Percentiles rank a stretch among this genome's conserved stretches.
Evolutionary conservation across 1,140 invertebrate species (phyloP).

Genomic region (Musca domestica): DNA sequence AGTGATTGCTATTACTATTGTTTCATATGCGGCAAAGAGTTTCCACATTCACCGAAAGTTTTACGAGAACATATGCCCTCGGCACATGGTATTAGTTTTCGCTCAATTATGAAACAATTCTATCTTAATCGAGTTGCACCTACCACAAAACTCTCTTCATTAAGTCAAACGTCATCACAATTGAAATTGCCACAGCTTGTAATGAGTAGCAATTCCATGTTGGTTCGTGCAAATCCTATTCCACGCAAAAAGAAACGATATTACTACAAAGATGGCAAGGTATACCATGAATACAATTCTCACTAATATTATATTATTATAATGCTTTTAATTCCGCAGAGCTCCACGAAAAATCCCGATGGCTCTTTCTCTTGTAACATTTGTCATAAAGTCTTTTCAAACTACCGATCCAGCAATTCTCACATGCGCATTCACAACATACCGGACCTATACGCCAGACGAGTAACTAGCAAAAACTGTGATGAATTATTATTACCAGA

Average conservation of each 20-base stretch:
- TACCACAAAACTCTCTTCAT: background rate
- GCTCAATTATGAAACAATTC: background rate
- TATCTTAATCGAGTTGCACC: no score
- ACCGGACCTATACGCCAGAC: background rate
- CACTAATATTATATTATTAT: no score
- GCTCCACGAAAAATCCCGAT: constrained; percentile 3
- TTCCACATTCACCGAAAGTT: constrained; percentile 22
- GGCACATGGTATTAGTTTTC: constrained; percentile 29
- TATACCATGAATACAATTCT: no score
- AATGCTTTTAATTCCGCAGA: background rate
- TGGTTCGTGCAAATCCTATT: no score
- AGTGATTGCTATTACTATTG: constrained; percentile 30
- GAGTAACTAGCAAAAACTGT: no score
- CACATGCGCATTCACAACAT: constrained; percentile 28
- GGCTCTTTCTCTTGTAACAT: constrained; percentile 11
- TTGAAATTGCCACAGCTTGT: background rate
- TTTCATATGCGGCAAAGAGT: constrained; percentile 29
- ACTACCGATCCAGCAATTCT: constrained; percentile 25
- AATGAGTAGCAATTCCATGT: background rate
- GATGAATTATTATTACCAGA: no score
- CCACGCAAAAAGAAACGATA: no score
- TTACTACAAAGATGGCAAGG: no score
- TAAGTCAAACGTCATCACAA: background rate
- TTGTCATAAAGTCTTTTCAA: constrained; percentile 16
- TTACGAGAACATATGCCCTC: constrained; percentile 25